phyloP scores from a whole-genome alignment of 1,140 invertebrate genomes.

The Copidosoma floridanum region DNA sequence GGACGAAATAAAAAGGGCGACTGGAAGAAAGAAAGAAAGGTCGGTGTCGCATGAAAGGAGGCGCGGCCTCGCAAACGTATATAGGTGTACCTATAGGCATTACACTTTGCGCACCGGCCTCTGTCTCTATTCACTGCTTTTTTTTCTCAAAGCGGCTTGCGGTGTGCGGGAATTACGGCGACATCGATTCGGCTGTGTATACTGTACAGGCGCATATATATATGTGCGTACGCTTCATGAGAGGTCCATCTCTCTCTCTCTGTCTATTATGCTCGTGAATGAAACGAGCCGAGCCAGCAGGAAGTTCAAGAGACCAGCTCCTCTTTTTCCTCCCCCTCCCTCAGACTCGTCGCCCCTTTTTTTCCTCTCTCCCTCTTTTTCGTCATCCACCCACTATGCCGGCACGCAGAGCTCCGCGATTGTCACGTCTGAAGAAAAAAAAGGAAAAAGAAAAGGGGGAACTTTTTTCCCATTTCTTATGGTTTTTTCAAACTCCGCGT shows the following conservation, averaged over 20 bases:
- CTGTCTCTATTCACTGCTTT: slow-evolving; percentile 37
- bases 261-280: slow-evolving; percentile 18
- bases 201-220: slow-evolving; percentile 3
- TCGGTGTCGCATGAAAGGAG: slow-evolving; percentile 33
- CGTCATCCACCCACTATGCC: background rate
- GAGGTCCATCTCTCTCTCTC: too few relatives aligned
- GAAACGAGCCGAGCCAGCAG: slow-evolving; percentile 29
- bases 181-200: slow-evolving; percentile 12
- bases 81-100: too few relatives aligned
- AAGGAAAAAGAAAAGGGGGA: too few relatives aligned
- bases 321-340: slow-evolving; percentile 16
- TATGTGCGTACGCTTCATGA: background rate
- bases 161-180: slow-evolving; percentile 12
- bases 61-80: too few relatives aligned
- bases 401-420: background rate
- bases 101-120: too few relatives aligned
- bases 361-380: background rate
- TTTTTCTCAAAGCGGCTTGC: too few relatives aligned
- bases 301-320: slow-evolving; percentile 44
- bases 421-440: too few relatives aligned
- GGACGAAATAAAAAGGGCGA: slow-evolving; percentile 22
- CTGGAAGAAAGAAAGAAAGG: too few relatives aligned
- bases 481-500: too few relatives aligned
- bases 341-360: background rate
- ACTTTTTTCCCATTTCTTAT: too few relatives aligned